Base-by-base conservation (phyloP, 2,888 invertebrate genomes). In the Nomada fabriciana region DNA sequence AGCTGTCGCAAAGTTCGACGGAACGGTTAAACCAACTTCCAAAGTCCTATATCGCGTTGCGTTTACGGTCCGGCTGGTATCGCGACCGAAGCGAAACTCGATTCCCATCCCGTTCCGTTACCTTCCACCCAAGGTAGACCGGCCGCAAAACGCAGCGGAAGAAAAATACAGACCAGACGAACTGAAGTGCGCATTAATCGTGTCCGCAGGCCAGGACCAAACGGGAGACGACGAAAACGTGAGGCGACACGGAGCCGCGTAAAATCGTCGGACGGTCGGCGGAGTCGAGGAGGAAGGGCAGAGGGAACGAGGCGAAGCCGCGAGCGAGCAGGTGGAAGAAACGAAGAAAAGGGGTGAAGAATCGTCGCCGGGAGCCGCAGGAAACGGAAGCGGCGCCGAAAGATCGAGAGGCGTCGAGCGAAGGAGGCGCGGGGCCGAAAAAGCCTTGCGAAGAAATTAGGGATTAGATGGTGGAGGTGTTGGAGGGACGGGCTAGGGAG, bases 391-490 rank as follows among this genome's bases (percentile, higher is more conserved):
- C 43, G 43, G 13, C 23, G 18, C 23, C 63, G 15, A 9, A 36
- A 18, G 53, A 63, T 67, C 13, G 42, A 7, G 11, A 36, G 50
- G 59, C 55, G 82, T 59, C n/a, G 25, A 50, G 15, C 11, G 20
- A 61, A 29, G 61, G 53, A 70, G 47, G 76, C 69, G 84, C 84
- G 81, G 86, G 89, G 88, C 82, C 88, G 84, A 84, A 80, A 75
- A 82, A 83, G 86, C 69, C 88, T 87, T 84, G 86, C 87, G 83
- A 87, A 84, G 86, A 86, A 85, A 84, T 80, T 73, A 88, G 86
- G 90, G 91, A 90, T 93, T 93, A 92, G 93, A 93, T 93, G 93
- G 90, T 92, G 90, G 92, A 93, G 91, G 92, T 92, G 91, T 87
- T 91, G 86, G 90, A 86, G 87, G 88, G 91, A 90, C 92, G 91